Evolutionary conservation across 2,888 invertebrate genomes (phyloP).

Genomic region (Lottia scabra): DNA sequence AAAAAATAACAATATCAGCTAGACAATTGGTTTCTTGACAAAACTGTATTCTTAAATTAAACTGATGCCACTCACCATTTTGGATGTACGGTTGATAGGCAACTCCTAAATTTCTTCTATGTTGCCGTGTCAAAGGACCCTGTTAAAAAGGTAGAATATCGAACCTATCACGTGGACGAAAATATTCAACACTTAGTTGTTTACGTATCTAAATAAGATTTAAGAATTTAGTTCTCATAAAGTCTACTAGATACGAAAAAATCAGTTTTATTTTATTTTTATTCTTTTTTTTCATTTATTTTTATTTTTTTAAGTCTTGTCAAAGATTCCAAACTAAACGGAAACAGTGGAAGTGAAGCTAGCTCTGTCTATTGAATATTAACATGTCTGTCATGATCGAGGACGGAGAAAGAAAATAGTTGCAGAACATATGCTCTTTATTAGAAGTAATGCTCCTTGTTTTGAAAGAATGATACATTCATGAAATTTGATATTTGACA

Average conservation of each 20-base stretch:
- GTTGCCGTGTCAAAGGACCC: constrained; percentile 58
- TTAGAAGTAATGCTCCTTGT: neutral
- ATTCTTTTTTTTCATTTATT: too few relatives aligned
- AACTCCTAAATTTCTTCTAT: constrained; percentile 37
- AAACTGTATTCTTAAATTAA: constrained; percentile 8
- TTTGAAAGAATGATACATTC: too few relatives aligned
- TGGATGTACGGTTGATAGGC: constrained; percentile 60
- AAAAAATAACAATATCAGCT: neutral
- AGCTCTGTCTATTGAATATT: constrained; percentile 17
- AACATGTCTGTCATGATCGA: constrained; percentile 21
- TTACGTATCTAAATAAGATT: too few relatives aligned
- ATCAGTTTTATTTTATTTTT: too few relatives aligned
- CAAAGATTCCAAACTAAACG: neutral
- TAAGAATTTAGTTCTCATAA: too few relatives aligned
- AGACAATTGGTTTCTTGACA: neutral
- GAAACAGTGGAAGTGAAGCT: neutral
- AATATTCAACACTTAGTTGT: neutral
- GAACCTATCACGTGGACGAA: constrained; percentile 38
- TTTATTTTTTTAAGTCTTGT: neutral
- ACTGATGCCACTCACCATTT: constrained; percentile 63
- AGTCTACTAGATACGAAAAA: too few relatives aligned
- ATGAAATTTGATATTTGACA: too few relatives aligned
- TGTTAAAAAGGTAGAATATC: constrained; percentile 48
- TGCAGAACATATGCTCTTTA: constrained; percentile 27
- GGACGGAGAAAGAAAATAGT: neutral